Conservation (phyloP, 2,797 vertebrate species). For the Pseudotriccus pelzelni region DNA sequence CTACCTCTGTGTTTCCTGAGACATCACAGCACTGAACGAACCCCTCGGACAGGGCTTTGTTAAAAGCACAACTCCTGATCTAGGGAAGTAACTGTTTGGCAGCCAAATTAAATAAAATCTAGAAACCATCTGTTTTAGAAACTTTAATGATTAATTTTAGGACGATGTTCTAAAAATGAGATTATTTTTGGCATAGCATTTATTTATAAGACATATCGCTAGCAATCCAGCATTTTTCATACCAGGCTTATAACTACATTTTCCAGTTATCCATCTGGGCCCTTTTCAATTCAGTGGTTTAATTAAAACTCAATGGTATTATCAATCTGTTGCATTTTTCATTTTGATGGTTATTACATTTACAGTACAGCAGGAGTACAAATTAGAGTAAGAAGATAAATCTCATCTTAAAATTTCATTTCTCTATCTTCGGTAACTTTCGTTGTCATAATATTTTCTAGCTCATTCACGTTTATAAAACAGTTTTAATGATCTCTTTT, state of each 20-base stretch:
- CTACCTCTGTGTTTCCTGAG: not conserved
- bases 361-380: conserved; percentile 81
- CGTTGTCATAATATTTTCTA: conserved; percentile 72
- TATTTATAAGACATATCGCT: conserved; percentile 73
- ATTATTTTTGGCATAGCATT: conserved; percentile 74
- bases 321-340: conserved; percentile 85
- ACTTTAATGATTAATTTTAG: conserved; percentile 78
- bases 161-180: conserved; percentile 72
- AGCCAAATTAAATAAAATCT: conserved; percentile 74
- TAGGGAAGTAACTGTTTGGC: conserved; percentile 36
- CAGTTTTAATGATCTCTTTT: conserved; percentile 68
- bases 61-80: conserved; percentile 45
- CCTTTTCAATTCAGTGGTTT: conserved; percentile 83
- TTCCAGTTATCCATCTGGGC: conserved; percentile 80
- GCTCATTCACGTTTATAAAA: conserved; percentile 71
- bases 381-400: conserved; percentile 81
- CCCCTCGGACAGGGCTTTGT: not conserved
- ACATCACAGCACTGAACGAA: not conserved
- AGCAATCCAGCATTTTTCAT: conserved; percentile 75
- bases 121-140: conserved; percentile 79
- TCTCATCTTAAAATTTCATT: conserved; percentile 76
- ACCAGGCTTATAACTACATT: conserved; percentile 77
- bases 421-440: conserved; percentile 75
- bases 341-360: conserved; percentile 83
- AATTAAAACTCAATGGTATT: conserved; percentile 85